Evolutionary conservation across 2,888 invertebrate species (phyloP).

Genomic region (Galerucella pusilla): DNA sequence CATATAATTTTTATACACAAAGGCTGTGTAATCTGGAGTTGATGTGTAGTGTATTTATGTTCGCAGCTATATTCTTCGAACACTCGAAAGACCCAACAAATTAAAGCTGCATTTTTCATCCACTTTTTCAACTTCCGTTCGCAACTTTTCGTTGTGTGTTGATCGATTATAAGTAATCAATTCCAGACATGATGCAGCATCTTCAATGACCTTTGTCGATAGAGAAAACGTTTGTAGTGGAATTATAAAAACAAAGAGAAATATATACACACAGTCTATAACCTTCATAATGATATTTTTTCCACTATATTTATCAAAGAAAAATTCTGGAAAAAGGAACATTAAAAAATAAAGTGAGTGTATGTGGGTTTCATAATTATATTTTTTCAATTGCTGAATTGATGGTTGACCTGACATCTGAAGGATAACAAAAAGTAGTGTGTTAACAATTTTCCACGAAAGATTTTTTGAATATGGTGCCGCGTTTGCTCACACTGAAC

Average conservation of each 20-base stretch:
- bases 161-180: slow-evolving; percentile 29
- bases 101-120: slow-evolving; percentile 20
- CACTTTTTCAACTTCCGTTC: slow-evolving; percentile 4
- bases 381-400: too few species aligned
- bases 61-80: background rate
- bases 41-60: background rate
- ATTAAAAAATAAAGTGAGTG: too few species aligned
- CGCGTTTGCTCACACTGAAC: too few species aligned
- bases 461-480: too few species aligned
- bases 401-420: too few species aligned
- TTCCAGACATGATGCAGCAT: slow-evolving; percentile 8
- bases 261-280: background rate
- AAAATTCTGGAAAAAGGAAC: too few species aligned
- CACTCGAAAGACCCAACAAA: background rate
- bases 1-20: background rate
- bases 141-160: slow-evolving; percentile 19
- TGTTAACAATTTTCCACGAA: too few species aligned
- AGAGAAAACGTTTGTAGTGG: slow-evolving; percentile 10
- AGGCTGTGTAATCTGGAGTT: background rate
- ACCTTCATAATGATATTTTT: too few species aligned
- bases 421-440: too few species aligned
- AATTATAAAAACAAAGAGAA: background rate
- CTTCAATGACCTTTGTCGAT: slow-evolving; percentile 27
- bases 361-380: too few species aligned
- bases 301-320: too few species aligned